Evolutionary conservation across 2,797 vertebrate genomes (phyloP).

Genomic region (Anguilla anguilla): DNA sequence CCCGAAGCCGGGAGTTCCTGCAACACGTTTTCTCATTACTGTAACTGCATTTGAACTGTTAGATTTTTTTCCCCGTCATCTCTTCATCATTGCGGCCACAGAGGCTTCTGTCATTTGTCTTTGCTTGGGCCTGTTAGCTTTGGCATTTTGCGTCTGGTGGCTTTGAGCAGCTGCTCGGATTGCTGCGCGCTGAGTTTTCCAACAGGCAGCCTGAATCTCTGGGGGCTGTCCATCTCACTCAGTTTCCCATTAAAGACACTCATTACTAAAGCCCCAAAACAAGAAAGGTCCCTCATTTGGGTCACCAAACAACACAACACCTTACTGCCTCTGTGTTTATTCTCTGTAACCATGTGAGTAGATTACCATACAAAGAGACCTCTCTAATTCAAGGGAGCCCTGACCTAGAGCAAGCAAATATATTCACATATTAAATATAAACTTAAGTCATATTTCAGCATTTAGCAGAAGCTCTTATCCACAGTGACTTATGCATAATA

Average conservation of each 20-base stretch:
- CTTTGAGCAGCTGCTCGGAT: constrained; percentile 30
- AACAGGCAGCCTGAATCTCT: neutral
- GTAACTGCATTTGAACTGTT: neutral
- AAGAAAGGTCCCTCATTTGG: neutral
- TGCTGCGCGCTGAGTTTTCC: constrained; percentile 29
- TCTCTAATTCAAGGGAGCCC: no score
- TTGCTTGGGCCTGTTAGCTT: neutral
- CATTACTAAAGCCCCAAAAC: neutral
- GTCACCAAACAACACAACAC: constrained; percentile 1
- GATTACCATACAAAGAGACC: no score
- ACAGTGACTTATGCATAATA: neutral
- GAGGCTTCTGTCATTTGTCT: neutral
- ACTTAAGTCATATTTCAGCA: neutral
- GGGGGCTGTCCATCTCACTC: neutral
- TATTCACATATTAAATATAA: neutral
- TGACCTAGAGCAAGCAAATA: no score
- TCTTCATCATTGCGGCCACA: neutral
- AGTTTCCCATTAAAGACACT: neutral
- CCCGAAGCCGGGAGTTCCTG: constrained; percentile 44
- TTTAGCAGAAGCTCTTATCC: neutral
- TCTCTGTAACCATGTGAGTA: neutral
- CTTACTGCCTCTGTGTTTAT: neutral
- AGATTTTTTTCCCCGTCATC: neutral
- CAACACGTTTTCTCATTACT: constrained; percentile 1
- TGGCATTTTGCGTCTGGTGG: neutral